Base-by-base conservation (phyloP, 1,140 invertebrate species). In the Orius insidiosus region DNA sequence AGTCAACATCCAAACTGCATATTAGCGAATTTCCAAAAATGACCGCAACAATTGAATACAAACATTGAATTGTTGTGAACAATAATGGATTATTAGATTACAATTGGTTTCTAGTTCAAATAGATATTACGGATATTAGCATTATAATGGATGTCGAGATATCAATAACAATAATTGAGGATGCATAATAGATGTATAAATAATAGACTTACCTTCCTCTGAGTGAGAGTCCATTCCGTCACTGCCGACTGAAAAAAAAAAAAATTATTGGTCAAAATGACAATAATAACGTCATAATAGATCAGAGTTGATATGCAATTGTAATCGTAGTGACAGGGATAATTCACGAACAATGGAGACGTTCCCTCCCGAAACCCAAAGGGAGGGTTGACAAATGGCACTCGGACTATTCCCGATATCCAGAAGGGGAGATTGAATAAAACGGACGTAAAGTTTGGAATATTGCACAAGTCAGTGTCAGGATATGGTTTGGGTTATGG, bases 251-350 rank as follows among this genome's bases (percentile, higher is more conserved):
- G 35, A 3, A 36, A 36, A 3, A 15, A 10, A n/a, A 36, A 3
- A 36, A 36, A 36, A 36, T 11, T 11, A 36, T n/a, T n/a, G 35
- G 35, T 36, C 35, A 36, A 36, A 36, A 36, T 15, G 24, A 24
- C 24, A 24, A 24, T 24, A 15, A n/a, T 10, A 13, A 13, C 38
- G n/a, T 36, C 35, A 15, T 10, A 5, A 18, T 11, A 36, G 14
- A n/a, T 36, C n/a, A 15, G n/a, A 40, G 38, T 40, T 40, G 38
- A 40, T 40, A 40, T 40, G 38, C 38, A 40, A 40, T 40, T 13
- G 38, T 40, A 40, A 40, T 40, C 38, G 18, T 40, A 40, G 18
- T 40, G 38, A 40, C 38, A 40, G 38, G 38, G 18, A 18, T 10
- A 15, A 24, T 24, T 24, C 24, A 24, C 24, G 24, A 40, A 13